Evolutionary conservation across 2,797 vertebrate species (phyloP), one percentile per base, ranked within the genome.

Genomic region (Trachops cirrhosus): DNA sequence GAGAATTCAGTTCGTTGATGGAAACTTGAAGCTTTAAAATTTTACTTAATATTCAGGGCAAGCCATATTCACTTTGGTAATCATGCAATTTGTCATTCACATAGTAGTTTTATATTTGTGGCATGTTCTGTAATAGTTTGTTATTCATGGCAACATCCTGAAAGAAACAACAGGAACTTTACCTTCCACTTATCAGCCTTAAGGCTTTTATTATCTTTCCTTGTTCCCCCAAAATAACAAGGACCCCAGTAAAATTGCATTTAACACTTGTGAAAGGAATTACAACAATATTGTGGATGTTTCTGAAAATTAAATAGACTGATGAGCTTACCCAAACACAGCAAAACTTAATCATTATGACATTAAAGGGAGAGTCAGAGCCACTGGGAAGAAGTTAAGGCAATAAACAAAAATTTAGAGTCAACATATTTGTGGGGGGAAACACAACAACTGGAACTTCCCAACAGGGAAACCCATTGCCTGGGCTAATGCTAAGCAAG

Each of bases 11-110:
- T 18, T 67, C 44, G 26, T 71, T 94, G 44, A 77, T 64, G 34
- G 32, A 86, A 87, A 87, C 68, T 70, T 78, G 59, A 89, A 57
- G 48, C 73, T 77, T 94, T 87, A 24, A 89, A 91, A 87, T 44
- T 75, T 57, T 46, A 41, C 32, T 73, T 89, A 89, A 79, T 70
- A 75, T 73, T 77, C 32, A 29, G 34, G 73, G 22, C 22, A 88
- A 92, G 29, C 1, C 46, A 22, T 44, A 16, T 37, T 67, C 24
- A 75, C 48, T 44, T 89, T 62, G 24, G 34, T 70, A 64, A 78
- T 88, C 39, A 52, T 22, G 41, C n/a, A 74, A 19, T 79, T 44
- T 87, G 52, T 90, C 82, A 85, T 70, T 88, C 89, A 57, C 34
- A 32, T 9, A 16, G 71, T 64, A 14, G 39, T 71, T 89, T 75